These are phyloP conservation scores for Sinocyclocheilus anophthalmus DNA, from an alignment of 2,113 vertebrate species.

Conservation along the genomic window DNA sequence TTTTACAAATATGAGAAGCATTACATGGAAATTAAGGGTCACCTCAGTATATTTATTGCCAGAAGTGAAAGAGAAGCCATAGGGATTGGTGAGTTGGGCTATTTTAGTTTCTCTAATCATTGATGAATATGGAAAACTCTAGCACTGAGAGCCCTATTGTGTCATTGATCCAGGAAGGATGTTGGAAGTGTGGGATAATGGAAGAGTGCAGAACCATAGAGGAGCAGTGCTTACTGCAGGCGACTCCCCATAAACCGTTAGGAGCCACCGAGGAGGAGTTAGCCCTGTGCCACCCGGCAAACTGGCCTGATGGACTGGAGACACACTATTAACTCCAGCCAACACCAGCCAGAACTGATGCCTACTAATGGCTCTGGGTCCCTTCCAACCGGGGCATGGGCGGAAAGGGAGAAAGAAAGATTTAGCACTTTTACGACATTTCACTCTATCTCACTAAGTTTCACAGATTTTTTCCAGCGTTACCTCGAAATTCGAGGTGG, in stretches of 20 bases:
- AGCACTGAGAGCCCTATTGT: slow-evolving; percentile 9
- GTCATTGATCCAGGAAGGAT: slow-evolving; percentile 31
- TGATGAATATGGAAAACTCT: neutral
- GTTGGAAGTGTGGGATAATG: neutral
- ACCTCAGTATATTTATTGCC: neutral
- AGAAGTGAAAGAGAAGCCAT: neutral
- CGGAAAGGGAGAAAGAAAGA: slow-evolving; percentile 33
- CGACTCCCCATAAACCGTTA: slow-evolving; percentile 42
- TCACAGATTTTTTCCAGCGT: slow-evolving; percentile 43
- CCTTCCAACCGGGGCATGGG: slow-evolving; percentile 33
- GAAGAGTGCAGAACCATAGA: neutral
- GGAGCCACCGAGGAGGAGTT: slow-evolving; percentile 38
- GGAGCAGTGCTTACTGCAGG: slow-evolving; percentile 19
- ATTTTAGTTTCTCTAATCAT: neutral
- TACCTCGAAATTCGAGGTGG: slow-evolving; percentile 37
- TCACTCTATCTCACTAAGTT: slow-evolving; percentile 41
- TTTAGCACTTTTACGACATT: slow-evolving; percentile 28
- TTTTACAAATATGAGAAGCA: neutral
- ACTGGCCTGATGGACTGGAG: slow-evolving; percentile 55
- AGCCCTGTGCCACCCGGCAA: slow-evolving; percentile 36
- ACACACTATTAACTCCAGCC: slow-evolving; percentile 60
- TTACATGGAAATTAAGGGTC: neutral
- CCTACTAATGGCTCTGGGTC: slow-evolving; percentile 56
- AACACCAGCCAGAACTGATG: slow-evolving; percentile 45
- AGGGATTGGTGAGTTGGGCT: neutral